These are phyloP conservation scores for Muscicapa striata DNA, from an alignment of 2,797 vertebrate genomes.

Conservation along the genomic window DNA sequence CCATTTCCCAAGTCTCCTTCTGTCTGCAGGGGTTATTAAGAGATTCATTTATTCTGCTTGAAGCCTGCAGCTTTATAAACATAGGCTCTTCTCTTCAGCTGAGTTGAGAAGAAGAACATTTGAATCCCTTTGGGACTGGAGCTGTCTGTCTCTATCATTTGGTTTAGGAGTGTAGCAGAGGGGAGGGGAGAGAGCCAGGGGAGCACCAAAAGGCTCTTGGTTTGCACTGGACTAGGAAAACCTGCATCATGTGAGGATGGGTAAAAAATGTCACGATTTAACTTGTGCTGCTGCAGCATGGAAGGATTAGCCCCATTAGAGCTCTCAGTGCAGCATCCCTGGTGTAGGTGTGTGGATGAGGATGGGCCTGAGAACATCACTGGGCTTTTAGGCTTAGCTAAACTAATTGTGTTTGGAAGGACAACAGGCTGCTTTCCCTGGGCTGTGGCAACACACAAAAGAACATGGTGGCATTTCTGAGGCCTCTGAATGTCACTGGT, in stretches of 20 bases:
- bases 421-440: neutral
- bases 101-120: slow-evolving; percentile 56
- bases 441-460: neutral
- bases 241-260: neutral
- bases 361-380: neutral
- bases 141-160: neutral
- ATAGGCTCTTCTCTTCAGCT: slow-evolving; percentile 46
- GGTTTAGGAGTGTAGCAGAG: neutral
- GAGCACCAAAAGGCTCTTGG: neutral
- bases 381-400: neutral
- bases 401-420: neutral
- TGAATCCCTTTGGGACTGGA: slow-evolving; percentile 63
- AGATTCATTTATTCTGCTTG: slow-evolving; percentile 54
- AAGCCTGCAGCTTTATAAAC: slow-evolving; percentile 51
- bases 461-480: neutral
- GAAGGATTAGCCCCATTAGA: neutral
- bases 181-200: neutral
- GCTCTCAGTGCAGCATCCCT: neutral
- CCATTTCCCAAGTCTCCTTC: neutral
- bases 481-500: neutral
- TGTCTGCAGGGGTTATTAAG: slow-evolving; percentile 1
- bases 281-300: neutral
- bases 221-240: neutral
- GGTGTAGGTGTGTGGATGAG: neutral
- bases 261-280: neutral